Percentiles rank a stretch among this genome's conserved stretches.
Conservation (phyloP, 2,113 vertebrate species). For the Lycaon pictus region DNA sequence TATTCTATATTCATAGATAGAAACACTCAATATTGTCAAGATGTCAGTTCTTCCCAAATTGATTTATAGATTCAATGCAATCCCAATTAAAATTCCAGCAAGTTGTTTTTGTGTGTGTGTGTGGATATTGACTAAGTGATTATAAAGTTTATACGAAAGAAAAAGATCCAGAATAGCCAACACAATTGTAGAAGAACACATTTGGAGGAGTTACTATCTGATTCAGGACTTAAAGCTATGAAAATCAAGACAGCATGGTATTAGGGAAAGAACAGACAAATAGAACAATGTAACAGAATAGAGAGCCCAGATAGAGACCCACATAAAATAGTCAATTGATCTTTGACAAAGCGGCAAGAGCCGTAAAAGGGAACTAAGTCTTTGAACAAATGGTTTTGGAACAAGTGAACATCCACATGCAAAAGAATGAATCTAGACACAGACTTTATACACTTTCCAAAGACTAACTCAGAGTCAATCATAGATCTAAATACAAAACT, state of each 20-base stretch:
- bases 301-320: background rate
- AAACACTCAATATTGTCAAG: background rate
- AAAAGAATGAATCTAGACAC: background rate
- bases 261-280: background rate
- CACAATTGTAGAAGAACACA: background rate
- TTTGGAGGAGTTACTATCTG: background rate
- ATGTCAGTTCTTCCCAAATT: background rate
- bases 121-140: background rate
- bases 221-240: background rate
- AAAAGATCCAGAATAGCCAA: background rate
- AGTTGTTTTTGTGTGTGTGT: too few species aligned
- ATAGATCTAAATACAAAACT: background rate
- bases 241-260: background rate
- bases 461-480: background rate
- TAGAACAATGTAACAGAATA: background rate
- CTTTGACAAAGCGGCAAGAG: background rate
- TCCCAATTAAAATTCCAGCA: background rate
- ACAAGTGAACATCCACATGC: background rate
- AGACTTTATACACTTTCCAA: background rate
- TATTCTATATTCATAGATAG: background rate
- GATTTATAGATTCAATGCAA: background rate
- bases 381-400: background rate
- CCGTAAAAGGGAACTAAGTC: background rate
- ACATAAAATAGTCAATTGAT: background rate
- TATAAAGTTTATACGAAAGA: background rate